Percentiles rank a stretch among this genome's conserved stretches.
These are phyloP conservation scores for Eulemur rubriventer DNA, from an alignment of 2,797 vertebrate genomes.

Conservation along the genomic window DNA sequence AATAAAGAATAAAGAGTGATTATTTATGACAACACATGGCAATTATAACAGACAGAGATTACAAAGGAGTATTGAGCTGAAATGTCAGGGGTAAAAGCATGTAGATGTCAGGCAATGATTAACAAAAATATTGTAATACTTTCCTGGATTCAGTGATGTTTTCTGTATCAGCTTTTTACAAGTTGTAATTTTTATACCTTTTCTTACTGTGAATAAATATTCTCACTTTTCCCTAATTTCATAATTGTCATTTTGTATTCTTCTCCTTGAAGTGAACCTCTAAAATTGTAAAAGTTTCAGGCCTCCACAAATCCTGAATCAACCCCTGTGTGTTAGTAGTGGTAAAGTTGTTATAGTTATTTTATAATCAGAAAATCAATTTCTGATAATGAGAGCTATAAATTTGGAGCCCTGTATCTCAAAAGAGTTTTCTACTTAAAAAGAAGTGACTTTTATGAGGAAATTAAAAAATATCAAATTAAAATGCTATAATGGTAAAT, in stretches of 20 bases:
- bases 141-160: not conserved
- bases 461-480: conserved; percentile 16
- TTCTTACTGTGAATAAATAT: not conserved
- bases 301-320: not conserved
- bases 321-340: not conserved
- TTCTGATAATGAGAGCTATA: not conserved
- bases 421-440: not conserved
- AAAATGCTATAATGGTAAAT: not conserved
- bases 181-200: not conserved
- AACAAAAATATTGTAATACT: not conserved
- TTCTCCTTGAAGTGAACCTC: not conserved
- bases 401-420: not conserved
- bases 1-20: not conserved
- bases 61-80: not conserved
- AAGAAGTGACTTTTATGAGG: not conserved
- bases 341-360: not conserved
- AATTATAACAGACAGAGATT: not conserved
- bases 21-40: not conserved
- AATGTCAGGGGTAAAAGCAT: not conserved
- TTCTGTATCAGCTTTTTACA: not conserved
- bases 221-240: not conserved
- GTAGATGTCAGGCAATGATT: not conserved
- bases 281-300: not conserved
- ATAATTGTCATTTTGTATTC: not conserved
- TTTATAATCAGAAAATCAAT: not conserved